These are phyloP conservation scores for Oreohelix idahoensis DNA, from an alignment of 1,140 invertebrate genomes.

Conservation along the genomic window DNA sequence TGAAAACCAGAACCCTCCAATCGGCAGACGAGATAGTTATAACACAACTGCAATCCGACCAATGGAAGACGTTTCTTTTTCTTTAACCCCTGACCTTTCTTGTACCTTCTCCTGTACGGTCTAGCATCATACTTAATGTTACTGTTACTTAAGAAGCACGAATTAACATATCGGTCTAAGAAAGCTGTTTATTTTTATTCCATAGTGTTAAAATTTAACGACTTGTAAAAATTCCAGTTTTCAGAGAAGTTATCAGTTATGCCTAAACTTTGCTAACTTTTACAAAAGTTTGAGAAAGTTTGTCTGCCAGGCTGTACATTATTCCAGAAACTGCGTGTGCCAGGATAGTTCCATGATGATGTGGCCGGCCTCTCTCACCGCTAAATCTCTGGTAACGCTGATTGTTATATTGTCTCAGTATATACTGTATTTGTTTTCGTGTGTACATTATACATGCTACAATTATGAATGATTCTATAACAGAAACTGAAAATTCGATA, in stretches of 20 bases:
- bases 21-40: neutral
- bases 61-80: neutral
- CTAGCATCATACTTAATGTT: neutral
- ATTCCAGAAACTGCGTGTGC: neutral
- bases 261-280: neutral
- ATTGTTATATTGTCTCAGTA: too few relatives aligned
- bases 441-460: too few relatives aligned
- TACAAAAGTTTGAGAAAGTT: neutral
- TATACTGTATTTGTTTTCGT: too few relatives aligned
- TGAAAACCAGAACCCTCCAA: neutral
- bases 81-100: neutral
- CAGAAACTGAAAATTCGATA: too few relatives aligned
- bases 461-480: too few relatives aligned
- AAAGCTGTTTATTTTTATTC: neutral
- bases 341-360: constrained; percentile 18
- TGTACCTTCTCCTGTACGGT: neutral
- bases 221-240: neutral
- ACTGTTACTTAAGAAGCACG: neutral
- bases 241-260: neutral
- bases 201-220: neutral
- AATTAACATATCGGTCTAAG: neutral
- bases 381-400: constrained; percentile 30
- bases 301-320: neutral
- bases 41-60: neutral
- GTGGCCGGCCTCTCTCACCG: constrained; percentile 12